These are phyloP conservation scores for Anguilla marmorata DNA, from an alignment of 2,797 vertebrate species.

Conservation along the genomic window DNA sequence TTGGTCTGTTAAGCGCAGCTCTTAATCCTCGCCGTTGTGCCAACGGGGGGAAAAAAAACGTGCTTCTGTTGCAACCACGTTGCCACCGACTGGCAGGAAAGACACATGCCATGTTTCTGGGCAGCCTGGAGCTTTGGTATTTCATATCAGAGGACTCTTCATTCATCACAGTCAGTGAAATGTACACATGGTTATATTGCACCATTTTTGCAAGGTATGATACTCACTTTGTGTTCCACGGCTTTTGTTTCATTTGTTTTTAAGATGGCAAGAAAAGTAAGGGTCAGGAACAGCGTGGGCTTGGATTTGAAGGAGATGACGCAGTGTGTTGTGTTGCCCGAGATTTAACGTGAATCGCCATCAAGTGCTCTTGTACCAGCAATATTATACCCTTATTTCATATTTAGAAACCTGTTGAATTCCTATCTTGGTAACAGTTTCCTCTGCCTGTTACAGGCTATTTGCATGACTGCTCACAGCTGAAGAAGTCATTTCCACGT, in stretches of 20 bases:
- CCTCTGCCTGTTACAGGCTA: not conserved
- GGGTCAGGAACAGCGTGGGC: not conserved
- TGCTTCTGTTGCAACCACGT: not conserved
- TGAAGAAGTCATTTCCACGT: constrained; percentile 26
- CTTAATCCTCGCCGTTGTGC: not conserved
- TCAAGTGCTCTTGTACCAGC: not conserved
- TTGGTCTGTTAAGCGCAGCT: constrained; percentile 26
- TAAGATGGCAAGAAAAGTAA: not conserved
- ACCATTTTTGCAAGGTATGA: not conserved
- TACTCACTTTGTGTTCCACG: not conserved
- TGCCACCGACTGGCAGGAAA: not conserved
- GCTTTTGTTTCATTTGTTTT: not conserved
- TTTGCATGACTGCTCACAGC: constrained; percentile 3
- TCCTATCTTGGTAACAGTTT: not conserved
- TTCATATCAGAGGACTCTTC: not conserved
- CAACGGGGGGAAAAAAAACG: not conserved
- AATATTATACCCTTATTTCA: not conserved
- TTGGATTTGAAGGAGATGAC: not conserved
- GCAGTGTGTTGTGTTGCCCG: not conserved
- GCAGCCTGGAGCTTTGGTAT: not conserved
- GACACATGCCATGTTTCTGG: not conserved
- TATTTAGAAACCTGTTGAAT: not conserved
- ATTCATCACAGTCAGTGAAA: not conserved
- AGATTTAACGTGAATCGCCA: not conserved
- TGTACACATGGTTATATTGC: not conserved